Evolutionary conservation across 1,140 invertebrate species (phyloP).

Genomic region (Drosophila sp.): DNA sequence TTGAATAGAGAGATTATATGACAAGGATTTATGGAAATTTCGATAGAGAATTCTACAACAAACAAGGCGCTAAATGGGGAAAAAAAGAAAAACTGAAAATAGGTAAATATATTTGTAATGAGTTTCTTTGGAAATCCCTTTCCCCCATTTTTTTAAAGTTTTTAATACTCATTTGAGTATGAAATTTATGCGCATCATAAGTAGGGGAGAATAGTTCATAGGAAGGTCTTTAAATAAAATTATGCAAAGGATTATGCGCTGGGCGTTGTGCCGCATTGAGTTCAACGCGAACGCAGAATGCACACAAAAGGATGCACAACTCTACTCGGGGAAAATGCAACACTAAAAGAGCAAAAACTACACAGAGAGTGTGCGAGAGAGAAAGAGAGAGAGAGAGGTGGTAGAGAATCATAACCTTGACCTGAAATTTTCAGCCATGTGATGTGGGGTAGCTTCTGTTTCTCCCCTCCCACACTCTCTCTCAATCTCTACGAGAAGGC

Average conservation of each 20-base stretch:
- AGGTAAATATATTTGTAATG: no score
- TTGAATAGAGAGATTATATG: neutral
- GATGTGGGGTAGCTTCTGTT: constrained; percentile 5
- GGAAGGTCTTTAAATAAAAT: constrained; percentile 51
- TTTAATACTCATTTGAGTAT: constrained; percentile 57
- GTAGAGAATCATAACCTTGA: constrained; percentile 62
- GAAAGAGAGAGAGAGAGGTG: constrained; percentile 23
- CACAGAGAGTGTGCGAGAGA: constrained; percentile 28
- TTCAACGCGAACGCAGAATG: constrained; percentile 27
- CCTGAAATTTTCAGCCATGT: constrained; percentile 59
- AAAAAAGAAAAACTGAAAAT: neutral
- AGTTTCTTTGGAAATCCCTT: neutral
- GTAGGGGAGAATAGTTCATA: constrained; percentile 19
- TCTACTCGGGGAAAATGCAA: constrained; percentile 43
- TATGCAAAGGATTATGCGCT: constrained; percentile 60
- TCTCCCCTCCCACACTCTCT: no score
- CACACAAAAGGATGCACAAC: constrained; percentile 46
- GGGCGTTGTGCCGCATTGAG: constrained; percentile 56
- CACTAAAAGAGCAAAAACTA: constrained; percentile 57
- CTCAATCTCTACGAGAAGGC: constrained; percentile 34
- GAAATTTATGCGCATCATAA: constrained; percentile 61
- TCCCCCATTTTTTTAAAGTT: neutral
- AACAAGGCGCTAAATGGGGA: neutral
- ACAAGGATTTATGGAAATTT: neutral
- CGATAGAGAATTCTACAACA: neutral